phyloP scores from a whole-genome alignment of 2,113 vertebrate species.

The Stomatorhinus ivindoensis region DNA sequence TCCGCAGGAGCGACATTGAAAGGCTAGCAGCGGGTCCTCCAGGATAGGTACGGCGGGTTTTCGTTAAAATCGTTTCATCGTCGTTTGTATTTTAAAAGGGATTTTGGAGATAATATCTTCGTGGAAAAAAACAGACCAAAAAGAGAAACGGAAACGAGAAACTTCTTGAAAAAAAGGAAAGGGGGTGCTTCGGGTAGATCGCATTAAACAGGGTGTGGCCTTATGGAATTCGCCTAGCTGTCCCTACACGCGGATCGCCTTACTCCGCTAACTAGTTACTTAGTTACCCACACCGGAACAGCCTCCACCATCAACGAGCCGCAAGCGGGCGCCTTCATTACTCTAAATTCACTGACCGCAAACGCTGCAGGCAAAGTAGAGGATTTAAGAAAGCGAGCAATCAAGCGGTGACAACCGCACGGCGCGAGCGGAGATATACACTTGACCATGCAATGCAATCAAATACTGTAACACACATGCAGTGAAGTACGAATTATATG shows the following conservation, averaged over 20 bases:
- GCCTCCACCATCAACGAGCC: background rate
- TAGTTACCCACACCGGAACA: background rate
- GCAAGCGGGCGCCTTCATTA: background rate
- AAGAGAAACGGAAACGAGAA: slow-evolving; percentile 9
- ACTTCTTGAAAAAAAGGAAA: slow-evolving; percentile 16
- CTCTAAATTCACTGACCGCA: background rate
- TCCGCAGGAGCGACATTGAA: background rate
- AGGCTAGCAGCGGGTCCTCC: background rate
- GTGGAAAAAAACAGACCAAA: slow-evolving; percentile 22
- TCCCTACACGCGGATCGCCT: slow-evolving; percentile 34
- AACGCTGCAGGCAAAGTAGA: background rate
- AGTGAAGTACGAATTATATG: background rate
- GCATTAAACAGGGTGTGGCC: slow-evolving; percentile 66
- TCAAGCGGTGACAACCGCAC: background rate
- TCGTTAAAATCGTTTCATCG: background rate
- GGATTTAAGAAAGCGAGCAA: background rate
- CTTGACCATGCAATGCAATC: background rate
- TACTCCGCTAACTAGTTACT: slow-evolving; percentile 31
- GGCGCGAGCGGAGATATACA: background rate
- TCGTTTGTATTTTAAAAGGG: background rate
- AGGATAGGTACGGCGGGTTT: background rate
- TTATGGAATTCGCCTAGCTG: slow-evolving; percentile 53
- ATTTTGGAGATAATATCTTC: background rate
- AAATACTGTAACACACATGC: background rate
- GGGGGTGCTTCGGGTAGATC: slow-evolving; percentile 50